Percentiles rank a stretch among this genome's conserved stretches.
phyloP scores from a whole-genome alignment of 2,113 vertebrate species.

The Heptranchias perlo region DNA sequence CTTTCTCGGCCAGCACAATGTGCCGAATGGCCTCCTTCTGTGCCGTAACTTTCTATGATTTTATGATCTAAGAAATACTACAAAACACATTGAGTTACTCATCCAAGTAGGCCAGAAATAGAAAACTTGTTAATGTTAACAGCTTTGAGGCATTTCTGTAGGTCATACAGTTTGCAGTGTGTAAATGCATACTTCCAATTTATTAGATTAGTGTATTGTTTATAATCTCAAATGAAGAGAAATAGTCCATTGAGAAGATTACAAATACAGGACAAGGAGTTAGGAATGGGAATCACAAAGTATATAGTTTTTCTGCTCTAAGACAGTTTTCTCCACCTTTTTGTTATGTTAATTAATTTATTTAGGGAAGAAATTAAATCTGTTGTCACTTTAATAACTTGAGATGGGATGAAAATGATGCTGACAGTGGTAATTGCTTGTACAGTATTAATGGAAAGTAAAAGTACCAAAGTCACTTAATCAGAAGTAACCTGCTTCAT shows the following conservation, averaged over 20 bases:
- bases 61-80: background rate
- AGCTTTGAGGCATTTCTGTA: background rate
- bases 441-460: background rate
- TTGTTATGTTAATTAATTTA: background rate
- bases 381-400: background rate
- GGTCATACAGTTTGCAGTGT: background rate
- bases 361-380: background rate
- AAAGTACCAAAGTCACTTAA: background rate
- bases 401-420: background rate
- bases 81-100: background rate
- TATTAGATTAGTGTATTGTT: background rate
- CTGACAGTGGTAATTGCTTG: background rate
- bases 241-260: background rate
- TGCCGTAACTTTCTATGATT: too few species aligned
- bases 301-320: background rate
- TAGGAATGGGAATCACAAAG: background rate
- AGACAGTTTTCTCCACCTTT: background rate
- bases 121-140: background rate
- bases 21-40: too few species aligned
- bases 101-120: background rate
- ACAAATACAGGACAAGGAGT: background rate
- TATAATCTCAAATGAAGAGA: background rate
- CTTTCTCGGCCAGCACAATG: too few species aligned
- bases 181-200: background rate
- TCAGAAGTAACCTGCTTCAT: background rate